Base-by-base conservation (phyloP, 2,888 invertebrate species). In the Drosophila macrothrix region DNA sequence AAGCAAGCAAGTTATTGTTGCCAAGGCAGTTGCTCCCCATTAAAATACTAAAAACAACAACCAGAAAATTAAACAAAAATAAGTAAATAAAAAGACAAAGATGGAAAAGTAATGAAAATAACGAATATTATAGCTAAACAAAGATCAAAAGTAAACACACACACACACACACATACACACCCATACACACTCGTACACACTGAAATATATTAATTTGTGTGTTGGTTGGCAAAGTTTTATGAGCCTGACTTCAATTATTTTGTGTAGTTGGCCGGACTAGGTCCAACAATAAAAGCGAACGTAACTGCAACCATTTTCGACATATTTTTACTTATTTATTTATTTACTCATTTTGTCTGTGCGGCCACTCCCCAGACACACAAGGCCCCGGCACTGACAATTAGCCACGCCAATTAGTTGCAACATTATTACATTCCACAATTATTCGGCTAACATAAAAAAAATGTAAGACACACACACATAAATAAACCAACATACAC, bases 381-480 rank as follows among this genome's bases (percentile, higher is more conserved):
- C 25, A 49, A 46, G 54, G 37, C 60, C 43, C 35, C 56, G 28
- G 31, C 58, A 35, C 71, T 41, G 65, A 61, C 78, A 86, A 86
- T 84, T 88, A 81, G 81, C 65, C 64, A 71, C 78, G 84, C 84
- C 84, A 88, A 84, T 84, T 84, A 84, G 88, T 83, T 84, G 78
- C 73, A 86, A 65, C 82, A 78, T 76, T 78, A 80, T 78, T 80
- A 73, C 78, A 70, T 82, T 72, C 60, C 59, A 76, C 82, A 80
- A 76, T 78, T 82, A 78, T 72, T 66, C 16, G 59, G 35, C 66
- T 64, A 53, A 35, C 53, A 33, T 50, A 31, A 22, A 28, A 28
- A 52, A 33, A 31, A 49, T 16, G 41, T 43, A 39, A 71, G 46
- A 31, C n/a, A n/a, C 14, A 14, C 22, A 58, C 12, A 28, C 4